These are phyloP conservation scores for Drosophila sproati DNA, from an alignment of 1,140 invertebrate genomes.

Conservation along the genomic window DNA sequence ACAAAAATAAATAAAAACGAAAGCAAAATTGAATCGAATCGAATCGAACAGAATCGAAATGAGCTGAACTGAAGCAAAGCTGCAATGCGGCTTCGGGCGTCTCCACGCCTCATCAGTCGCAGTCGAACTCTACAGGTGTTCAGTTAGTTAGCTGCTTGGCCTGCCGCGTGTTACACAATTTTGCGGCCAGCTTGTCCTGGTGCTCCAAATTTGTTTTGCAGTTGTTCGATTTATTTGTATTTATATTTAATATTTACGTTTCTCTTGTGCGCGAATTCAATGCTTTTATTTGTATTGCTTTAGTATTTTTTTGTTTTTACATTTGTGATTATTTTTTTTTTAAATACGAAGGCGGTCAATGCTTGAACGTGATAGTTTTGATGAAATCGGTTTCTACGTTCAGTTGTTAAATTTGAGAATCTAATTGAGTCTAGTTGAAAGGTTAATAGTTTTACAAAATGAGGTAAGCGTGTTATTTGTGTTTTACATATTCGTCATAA, in stretches of 20 bases:
- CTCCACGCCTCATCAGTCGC: slow-evolving; percentile 38
- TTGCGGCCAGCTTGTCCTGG: neutral
- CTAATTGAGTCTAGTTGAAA: neutral
- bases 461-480: slow-evolving; percentile 31
- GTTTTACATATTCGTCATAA: neutral
- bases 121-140: slow-evolving; percentile 40
- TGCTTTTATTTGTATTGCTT: neutral
- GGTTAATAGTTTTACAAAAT: slow-evolving; percentile 7
- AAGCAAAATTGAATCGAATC: too few relatives aligned
- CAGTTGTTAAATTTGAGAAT: neutral
- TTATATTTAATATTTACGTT: neutral
- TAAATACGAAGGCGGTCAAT: slow-evolving; percentile 21
- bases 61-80: slow-evolving; percentile 54
- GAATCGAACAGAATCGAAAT: slow-evolving; percentile 3
- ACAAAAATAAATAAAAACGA: neutral
- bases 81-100: slow-evolving; percentile 42
- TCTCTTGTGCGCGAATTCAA: neutral
- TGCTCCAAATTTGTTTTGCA: slow-evolving; percentile 2
- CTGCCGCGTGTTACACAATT: neutral
- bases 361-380: slow-evolving; percentile 24
- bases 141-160: slow-evolving; percentile 26
- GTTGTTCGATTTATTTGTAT: neutral
- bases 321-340: slow-evolving; percentile 8
- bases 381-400: slow-evolving; percentile 2
- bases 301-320: neutral